Evolutionary conservation across 1,140 invertebrate genomes (phyloP).

Genomic region (Carposina sasakii): DNA sequence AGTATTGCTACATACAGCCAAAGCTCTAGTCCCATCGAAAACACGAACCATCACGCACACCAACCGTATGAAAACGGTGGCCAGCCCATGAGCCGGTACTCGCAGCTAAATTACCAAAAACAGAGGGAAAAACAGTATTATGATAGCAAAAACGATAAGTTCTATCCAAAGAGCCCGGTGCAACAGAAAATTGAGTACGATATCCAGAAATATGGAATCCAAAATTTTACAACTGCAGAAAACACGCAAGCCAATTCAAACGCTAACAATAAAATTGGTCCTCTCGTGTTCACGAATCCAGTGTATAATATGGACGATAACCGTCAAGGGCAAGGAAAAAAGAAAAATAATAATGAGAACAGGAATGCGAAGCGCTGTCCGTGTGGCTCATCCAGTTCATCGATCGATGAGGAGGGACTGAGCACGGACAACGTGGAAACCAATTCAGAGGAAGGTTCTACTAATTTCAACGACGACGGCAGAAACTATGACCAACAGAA

Average conservation of each 20-base stretch:
- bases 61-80: constrained; percentile 60
- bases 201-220: constrained; percentile 70
- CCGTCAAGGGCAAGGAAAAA: constrained; percentile 55
- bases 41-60: constrained; percentile 62
- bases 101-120: constrained; percentile 66
- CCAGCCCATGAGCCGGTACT: constrained; percentile 63
- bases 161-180: constrained; percentile 69
- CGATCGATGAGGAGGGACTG: constrained; percentile 71
- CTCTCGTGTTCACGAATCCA: constrained; percentile 90
- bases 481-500: constrained; percentile 73
- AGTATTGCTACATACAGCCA: constrained; percentile 92
- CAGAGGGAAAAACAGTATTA: constrained; percentile 67
- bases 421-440: constrained; percentile 72
- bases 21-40: constrained; percentile 90
- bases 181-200: constrained; percentile 71
- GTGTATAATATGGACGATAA: constrained; percentile 83
- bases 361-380: constrained; percentile 66
- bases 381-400: constrained; percentile 73
- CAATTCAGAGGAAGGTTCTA: constrained; percentile 69
- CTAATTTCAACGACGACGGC: constrained; percentile 67
- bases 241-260: constrained; percentile 70
- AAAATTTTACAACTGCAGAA: constrained; percentile 70
- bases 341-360: constrained; percentile 55
- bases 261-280: constrained; percentile 70
- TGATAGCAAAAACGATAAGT: constrained; percentile 64